phyloP scores from a whole-genome alignment of 37 sponge, comb jelly and placozoan species.

The Halisarca cf. caerulea region DNA sequence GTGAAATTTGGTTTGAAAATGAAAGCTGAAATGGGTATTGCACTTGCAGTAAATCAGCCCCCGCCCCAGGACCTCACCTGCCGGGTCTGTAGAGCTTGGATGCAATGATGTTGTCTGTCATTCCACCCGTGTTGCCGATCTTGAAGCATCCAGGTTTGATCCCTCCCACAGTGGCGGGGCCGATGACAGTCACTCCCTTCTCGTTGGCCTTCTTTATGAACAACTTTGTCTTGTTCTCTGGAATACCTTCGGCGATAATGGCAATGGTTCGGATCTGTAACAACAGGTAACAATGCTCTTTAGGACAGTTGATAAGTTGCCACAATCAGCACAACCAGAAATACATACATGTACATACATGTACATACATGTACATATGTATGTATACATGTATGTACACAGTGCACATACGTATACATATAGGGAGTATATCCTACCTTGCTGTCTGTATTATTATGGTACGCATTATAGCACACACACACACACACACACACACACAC shows the following conservation, averaged over 20 bases:
- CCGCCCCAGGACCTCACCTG: constrained; percentile 60
- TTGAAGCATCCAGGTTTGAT: constrained; percentile 98
- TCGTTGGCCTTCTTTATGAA: constrained; percentile 77
- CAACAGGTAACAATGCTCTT: no score
- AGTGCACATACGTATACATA: no score
- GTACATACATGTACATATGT: background rate
- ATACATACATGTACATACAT: no score
- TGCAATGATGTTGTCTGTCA: constrained; percentile 93
- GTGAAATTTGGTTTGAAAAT: no score
- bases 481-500: no score
- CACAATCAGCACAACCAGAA: no score
- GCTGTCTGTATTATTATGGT: no score
- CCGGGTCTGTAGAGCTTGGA: constrained; percentile 96
- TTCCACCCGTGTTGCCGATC: constrained; percentile 98
- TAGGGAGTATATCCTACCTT: no score
- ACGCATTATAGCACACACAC: no score
- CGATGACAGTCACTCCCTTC: constrained; percentile 87
- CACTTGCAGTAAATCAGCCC: no score
- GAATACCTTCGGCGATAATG: constrained; percentile 98
- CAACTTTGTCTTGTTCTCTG: constrained; percentile 90
- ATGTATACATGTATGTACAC: background rate
- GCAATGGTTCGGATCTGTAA: constrained; percentile 78
- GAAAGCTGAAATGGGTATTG: background rate
- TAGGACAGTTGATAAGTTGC: no score
- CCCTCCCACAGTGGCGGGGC: constrained; percentile 97